phyloP scores from a whole-genome alignment of 2,888 invertebrate genomes.

The Pyrgus malvae region DNA sequence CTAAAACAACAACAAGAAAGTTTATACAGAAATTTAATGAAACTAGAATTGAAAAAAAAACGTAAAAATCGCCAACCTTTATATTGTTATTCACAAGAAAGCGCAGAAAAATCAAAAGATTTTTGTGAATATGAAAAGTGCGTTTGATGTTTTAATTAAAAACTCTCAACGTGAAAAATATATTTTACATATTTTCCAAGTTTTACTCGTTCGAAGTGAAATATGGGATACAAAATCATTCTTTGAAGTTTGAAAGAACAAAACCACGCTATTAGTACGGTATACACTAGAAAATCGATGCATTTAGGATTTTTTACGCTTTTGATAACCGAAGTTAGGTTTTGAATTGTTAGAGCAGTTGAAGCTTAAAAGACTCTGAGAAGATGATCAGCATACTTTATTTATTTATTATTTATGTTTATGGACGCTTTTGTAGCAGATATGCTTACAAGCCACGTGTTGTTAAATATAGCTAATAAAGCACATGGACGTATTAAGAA shows the following conservation, averaged over 20 bases:
- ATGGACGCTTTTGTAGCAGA: too few species aligned
- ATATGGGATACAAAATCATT: slow-evolving; percentile 17
- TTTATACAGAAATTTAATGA: too few species aligned
- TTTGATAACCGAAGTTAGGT: too few species aligned
- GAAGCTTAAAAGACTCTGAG: too few species aligned
- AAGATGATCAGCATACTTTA: too few species aligned
- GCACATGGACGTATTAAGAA: too few species aligned
- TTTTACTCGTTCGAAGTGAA: slow-evolving; percentile 19
- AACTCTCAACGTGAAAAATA: slow-evolving; percentile 31
- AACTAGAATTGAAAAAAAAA: background rate
- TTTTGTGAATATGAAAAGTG: slow-evolving; percentile 32
- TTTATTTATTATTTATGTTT: too few species aligned
- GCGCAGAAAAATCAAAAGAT: slow-evolving; percentile 6
- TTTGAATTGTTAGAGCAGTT: too few species aligned
- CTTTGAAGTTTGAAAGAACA: slow-evolving; percentile 12
- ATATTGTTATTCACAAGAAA: background rate
- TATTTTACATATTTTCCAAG: slow-evolving; percentile 22
- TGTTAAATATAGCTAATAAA: too few species aligned
- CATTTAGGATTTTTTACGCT: too few species aligned
- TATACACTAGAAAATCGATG: background rate
- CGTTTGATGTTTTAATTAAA: slow-evolving; percentile 49
- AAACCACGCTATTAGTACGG: slow-evolving; percentile 7
- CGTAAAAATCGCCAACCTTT: background rate
- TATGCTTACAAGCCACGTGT: too few species aligned
- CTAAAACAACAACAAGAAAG: too few species aligned